Conservation (phyloP, 2,888 invertebrate genomes). For the Cinara cedri region DNA sequence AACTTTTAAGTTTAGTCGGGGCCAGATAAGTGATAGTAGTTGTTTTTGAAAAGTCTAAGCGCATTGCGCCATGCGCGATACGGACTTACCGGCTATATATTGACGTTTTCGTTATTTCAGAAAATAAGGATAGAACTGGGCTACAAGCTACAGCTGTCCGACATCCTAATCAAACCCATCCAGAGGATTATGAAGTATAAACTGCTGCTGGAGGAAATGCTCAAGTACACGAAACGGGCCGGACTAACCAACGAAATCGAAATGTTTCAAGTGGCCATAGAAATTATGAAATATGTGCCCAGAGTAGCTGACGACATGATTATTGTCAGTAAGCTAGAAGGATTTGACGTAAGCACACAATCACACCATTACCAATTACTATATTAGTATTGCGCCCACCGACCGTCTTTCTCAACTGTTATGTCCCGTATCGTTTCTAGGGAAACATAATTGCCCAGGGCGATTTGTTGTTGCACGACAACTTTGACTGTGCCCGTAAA, state of each 20-base stretch:
- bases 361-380: too few relatives aligned
- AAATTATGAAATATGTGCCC: conserved; percentile 89
- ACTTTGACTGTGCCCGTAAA: conserved; percentile 73
- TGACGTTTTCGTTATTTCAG: too few relatives aligned
- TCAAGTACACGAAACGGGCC: conserved; percentile 88
- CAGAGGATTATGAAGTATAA: conserved; percentile 99
- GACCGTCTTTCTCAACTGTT: too few relatives aligned
- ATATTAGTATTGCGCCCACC: too few relatives aligned
- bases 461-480: conserved; percentile 86
- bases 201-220: conserved; percentile 85
- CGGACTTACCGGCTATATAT: too few relatives aligned
- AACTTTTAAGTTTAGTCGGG: too few relatives aligned
- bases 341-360: conserved; percentile 86
- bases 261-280: conserved; percentile 80
- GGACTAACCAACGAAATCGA: conserved; percentile 76
- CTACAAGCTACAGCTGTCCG: conserved; percentile 90
- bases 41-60: too few relatives aligned
- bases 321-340: conserved; percentile 95
- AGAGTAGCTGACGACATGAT: conserved; percentile 99
- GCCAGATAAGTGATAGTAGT: too few relatives aligned
- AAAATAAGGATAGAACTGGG: conserved; percentile 90
- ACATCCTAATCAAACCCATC: conserved; percentile 96
- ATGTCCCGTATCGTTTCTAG: conserved; percentile 64
- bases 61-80: neutral
- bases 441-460: conserved; percentile 98